Base-by-base conservation (phyloP, 2,888 invertebrate species). In the Cheilosia grossa region DNA sequence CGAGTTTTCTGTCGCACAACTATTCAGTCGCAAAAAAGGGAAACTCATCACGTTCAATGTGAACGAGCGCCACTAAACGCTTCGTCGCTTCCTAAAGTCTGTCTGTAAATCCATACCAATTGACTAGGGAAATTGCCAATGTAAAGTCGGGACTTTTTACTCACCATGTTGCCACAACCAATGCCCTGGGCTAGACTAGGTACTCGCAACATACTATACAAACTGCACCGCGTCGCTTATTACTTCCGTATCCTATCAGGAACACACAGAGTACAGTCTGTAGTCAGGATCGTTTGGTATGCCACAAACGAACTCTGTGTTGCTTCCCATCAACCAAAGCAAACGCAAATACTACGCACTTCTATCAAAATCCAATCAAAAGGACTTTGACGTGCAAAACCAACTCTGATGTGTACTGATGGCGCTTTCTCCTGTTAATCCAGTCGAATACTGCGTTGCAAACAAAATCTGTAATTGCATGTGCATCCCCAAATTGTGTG, bases 351-450 rank as follows among this genome's bases (percentile, higher is more conserved):
- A 58, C 51, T 64, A 67, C 77, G 70, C 72, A 78, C 42, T 78
- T 69, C 78, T 63, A 82, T 82, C 82, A 82, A 78, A 82, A 78
- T 82, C 78, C 82, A 82, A 82, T 82, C 74, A 69, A 75, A 74
- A 69, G 56, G 63, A 58, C 67, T 81, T 73, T 51, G 67, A 69
- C 73, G 40, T 63, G 24, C 51, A 24, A 51, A 51, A 27, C 42
- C n/a, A 51, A 53, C 6, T 42, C 5, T 49, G 7, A 27, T 27
- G n/a, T 33, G 44, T 63, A 54, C 69, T 73, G 73, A 69, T 67
- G 73, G 73, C 51, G 53, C 67, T 54, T 54, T 69, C 56, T 42
- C 24, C 61, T 47, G 64, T 69, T 79, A 79, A 69, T 78, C 56
- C 72, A 82, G 54, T 72, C 78, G 61, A 82, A 67, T 73, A 73